phyloP scores from a whole-genome alignment of 1,140 invertebrate species.

The Drosophila rhopaloa region DNA sequence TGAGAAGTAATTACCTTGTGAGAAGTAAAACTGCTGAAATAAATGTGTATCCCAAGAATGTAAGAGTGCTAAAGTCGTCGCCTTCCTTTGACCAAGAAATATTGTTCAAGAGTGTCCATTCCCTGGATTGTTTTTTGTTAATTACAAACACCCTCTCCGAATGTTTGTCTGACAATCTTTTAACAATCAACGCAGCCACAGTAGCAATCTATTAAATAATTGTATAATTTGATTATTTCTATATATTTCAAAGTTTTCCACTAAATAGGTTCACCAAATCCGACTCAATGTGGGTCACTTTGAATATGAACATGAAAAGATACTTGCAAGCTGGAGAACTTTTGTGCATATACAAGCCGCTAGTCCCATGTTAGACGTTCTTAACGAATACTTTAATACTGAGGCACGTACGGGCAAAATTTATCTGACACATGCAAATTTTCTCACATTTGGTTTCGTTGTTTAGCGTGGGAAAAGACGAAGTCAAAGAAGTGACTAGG shows the following conservation, averaged over 20 bases:
- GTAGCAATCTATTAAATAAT: constrained; percentile 42
- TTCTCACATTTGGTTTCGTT: constrained; percentile 37
- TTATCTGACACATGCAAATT: constrained; percentile 45
- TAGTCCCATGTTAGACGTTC: constrained; percentile 50
- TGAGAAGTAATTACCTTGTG: constrained; percentile 35
- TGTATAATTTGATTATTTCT: too few species aligned
- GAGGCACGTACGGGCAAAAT: constrained; percentile 14
- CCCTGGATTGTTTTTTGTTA: constrained; percentile 48
- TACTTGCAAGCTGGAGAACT: constrained; percentile 60
- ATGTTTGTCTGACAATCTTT: constrained; percentile 62
- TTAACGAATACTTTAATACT: constrained; percentile 18
- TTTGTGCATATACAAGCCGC: constrained; percentile 50
- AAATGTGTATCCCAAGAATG: constrained; percentile 61
- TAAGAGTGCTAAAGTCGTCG: constrained; percentile 57
- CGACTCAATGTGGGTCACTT: background rate
- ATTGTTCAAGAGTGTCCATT: constrained; percentile 62
- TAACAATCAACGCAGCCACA: constrained; percentile 45
- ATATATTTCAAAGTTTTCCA: background rate
- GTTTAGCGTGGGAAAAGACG: constrained; percentile 37
- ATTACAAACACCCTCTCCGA: constrained; percentile 53
- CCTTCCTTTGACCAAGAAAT: constrained; percentile 57
- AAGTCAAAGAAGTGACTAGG: constrained; percentile 23
- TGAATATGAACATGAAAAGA: constrained; percentile 5
- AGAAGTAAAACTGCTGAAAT: constrained; percentile 50
- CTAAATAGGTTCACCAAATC: background rate